phyloP scores from a whole-genome alignment of 2,113 vertebrate species.

The Gnathonemus echidnorhynchus region DNA sequence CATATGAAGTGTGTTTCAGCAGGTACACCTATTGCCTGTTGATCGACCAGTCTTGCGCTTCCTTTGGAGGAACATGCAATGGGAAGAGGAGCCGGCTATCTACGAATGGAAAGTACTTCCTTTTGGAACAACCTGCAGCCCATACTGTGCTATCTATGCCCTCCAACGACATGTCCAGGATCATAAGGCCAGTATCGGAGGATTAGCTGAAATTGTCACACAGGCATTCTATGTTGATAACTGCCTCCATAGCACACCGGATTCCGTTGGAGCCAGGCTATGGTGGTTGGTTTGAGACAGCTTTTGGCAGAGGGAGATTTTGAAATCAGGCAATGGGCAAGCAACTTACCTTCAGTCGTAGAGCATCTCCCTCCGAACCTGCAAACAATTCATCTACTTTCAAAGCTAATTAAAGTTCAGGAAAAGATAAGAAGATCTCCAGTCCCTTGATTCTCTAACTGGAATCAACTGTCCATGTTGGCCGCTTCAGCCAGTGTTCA shows the following conservation, averaged over 20 bases:
- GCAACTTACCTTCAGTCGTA: not conserved
- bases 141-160: slow-evolving; percentile 21
- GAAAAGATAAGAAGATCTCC: no score
- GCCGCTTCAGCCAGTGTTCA: not conserved
- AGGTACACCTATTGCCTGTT: no score
- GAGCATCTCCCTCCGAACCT: not conserved
- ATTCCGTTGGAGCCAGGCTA: not conserved
- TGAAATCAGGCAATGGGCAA: not conserved
- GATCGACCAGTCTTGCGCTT: no score
- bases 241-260: not conserved
- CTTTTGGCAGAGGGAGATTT: not conserved
- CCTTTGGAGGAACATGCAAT: slow-evolving; percentile 20
- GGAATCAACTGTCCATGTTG: not conserved
- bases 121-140: slow-evolving; percentile 22
- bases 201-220: not conserved
- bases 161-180: slow-evolving; percentile 12
- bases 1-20: not conserved
- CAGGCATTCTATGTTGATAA: not conserved
- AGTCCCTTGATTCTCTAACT: not conserved
- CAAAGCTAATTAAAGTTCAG: no score
- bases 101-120: slow-evolving; percentile 30
- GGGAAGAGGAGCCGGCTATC: not conserved
- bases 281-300: not conserved
- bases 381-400: no score
- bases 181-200: not conserved